Base-by-base conservation (phyloP, 1,140 invertebrate genomes). In the Drosophila bipectinata region DNA sequence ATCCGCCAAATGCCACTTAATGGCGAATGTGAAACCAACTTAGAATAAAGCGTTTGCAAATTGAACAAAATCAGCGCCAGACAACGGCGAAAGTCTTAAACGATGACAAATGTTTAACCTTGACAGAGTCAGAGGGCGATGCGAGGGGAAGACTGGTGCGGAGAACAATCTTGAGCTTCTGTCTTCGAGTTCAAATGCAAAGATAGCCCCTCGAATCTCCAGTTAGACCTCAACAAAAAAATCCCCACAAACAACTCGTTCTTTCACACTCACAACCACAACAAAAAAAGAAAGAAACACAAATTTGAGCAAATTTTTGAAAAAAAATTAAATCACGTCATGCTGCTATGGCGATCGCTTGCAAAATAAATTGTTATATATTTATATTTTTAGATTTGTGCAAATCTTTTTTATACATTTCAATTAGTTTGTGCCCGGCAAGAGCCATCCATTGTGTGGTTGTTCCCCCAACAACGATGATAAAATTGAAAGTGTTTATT, bases 371-470 rank as follows among this genome's bases (percentile, higher is more conserved):
- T 61, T 79, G 52, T 57, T 51, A 45, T 56, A 57, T 72, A 56
- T 71, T 64, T 30, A 48, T 60, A 69, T 76, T 68, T 88, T 82
- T 75, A 87, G 69, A 87, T 61, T 75, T 78, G 82, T 87, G 78
- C 74, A 85, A 85, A 87, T 85, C 82, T 87, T 88, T 87, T 85
- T 85, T 82, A 87, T 87, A 87, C 82, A 75, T 71, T 81, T 75
- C 84, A 87, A 77, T 81, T 75, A 64, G 62, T 52, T 37, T 15
- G 24, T 4, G 34, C 34, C 55, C 48, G 44, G 37, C 53, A 18
- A 49, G 71, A 48, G 61, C 47, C 34, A 34, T 37, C 34, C 34
- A 49, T 59, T 54, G 49, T 68, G 56, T 44, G 14, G 14, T 44
- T 34, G 32, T 34, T 18, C 60, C 64, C 14, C 9, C 62, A 15